Base-by-base conservation (phyloP, 1,140 invertebrate species). In the Drosophila saltans region DNA sequence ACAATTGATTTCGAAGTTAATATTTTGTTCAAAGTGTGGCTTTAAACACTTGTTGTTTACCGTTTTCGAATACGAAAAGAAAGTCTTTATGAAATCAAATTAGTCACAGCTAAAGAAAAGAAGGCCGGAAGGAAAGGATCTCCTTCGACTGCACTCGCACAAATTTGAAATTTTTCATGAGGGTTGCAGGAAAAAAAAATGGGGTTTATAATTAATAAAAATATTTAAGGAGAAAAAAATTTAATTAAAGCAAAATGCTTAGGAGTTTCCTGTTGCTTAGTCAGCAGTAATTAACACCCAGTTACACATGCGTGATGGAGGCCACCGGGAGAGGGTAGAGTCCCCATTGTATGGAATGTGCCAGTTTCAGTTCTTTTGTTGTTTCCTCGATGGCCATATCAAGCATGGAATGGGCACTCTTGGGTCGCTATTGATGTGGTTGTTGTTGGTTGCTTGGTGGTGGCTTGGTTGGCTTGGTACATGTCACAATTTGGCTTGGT, bases 221-320 rank as follows among this genome's bases (percentile, higher is more conserved):
- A 40, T 59, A 43, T 65, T 77, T 76, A 60, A 63, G 76, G 69
- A 70, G 21, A 77, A 77, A 72, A 56, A 72, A 72, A 78, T 78
- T 63, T 78, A 78, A 78, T 78, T 78, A 78, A 78, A 78, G 69
- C 75, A 78, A 55, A 78, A 78, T 78, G 43, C 69, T 78, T 62
- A 40, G 75, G 52, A 77, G 67, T 62, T 77, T 77, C 74, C 75
- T 26, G 45, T 52, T 39, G 69, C 63, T 72, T 67, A 66, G 62
- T 28, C 75, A 63, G 68, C 75, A 52, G 45, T 52, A 78, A 78
- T 78, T 78, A 78, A 78, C 63, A 77, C 45, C 43, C 40, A 21
- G 61, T 63, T 60, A 64, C 74, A 76, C 66, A 76, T 76, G 73
- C 74, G 74, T 76, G 60, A 60, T 64, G 48, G 39, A 56, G 66